Evolutionary conservation across 2,888 invertebrate species (phyloP).

Genomic region (Candidula unifasciata): DNA sequence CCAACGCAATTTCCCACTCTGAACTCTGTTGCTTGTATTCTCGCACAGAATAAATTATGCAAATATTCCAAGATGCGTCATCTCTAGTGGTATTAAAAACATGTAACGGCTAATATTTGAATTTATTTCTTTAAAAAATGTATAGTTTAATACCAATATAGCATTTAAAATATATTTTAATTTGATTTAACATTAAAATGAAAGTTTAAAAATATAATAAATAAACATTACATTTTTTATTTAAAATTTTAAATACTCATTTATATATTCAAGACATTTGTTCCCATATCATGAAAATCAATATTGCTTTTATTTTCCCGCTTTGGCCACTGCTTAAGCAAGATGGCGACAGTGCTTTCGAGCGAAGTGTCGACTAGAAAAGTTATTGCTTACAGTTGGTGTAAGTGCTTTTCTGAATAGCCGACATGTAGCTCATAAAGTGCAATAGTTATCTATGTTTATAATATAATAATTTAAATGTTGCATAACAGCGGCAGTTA

Average conservation of each 20-base stretch:
- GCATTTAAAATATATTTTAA: background rate
- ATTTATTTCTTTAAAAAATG: background rate
- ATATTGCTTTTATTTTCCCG: slow-evolving; percentile 20
- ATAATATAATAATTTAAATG: slow-evolving; percentile 12
- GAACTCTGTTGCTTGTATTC: too few relatives aligned
- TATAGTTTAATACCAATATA: background rate
- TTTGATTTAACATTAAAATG: background rate
- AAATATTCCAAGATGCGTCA: background rate
- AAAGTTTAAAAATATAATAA: background rate
- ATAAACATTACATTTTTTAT: background rate
- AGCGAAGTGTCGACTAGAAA: slow-evolving; percentile 48
- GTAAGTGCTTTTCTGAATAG: slow-evolving; percentile 48
- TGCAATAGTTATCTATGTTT: slow-evolving; percentile 37
- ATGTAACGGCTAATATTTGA: background rate
- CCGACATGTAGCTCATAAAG: slow-evolving; percentile 48
- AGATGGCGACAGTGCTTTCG: slow-evolving; percentile 49
- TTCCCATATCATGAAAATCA: background rate
- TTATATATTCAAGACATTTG: background rate
- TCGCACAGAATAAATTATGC: slow-evolving; percentile 10
- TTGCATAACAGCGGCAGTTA: background rate
- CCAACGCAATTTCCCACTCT: too few relatives aligned
- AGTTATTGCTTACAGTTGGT: slow-evolving; percentile 47
- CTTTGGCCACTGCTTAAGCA: slow-evolving; percentile 37
- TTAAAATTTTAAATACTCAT: too few relatives aligned
- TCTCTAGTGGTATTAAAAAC: background rate